phyloP scores from a whole-genome alignment of 2,113 vertebrate genomes.

The Pelmatolapia mariae region DNA sequence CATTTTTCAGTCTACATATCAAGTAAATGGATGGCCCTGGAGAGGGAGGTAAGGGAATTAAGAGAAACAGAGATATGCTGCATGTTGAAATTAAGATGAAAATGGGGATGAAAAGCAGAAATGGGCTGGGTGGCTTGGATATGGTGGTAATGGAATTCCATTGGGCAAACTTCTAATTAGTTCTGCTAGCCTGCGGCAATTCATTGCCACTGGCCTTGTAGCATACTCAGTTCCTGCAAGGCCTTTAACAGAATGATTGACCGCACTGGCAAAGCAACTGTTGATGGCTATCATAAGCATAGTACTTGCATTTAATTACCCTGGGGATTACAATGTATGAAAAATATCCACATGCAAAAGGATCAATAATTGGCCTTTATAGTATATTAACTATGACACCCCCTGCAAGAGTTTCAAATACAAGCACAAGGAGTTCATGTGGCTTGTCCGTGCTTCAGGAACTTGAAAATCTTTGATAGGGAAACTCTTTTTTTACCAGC shows the following conservation, averaged over 20 bases:
- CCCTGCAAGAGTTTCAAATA: constrained; percentile 6
- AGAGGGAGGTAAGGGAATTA: constrained; percentile 50
- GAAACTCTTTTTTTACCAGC: background rate
- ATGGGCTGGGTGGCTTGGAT: constrained; percentile 48
- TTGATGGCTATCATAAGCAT: constrained; percentile 68
- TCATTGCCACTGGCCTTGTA: constrained; percentile 58
- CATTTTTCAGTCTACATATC: constrained; percentile 50
- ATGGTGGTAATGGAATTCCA: constrained; percentile 65
- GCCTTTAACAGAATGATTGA: constrained; percentile 71
- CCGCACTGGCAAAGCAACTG: constrained; percentile 52
- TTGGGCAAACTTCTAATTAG: constrained; percentile 76
- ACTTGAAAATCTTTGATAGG: constrained; percentile 5
- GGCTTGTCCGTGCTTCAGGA: background rate
- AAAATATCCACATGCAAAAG: constrained; percentile 63
- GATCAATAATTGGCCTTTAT: constrained; percentile 69
- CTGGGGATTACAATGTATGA: constrained; percentile 64
- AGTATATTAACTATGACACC: constrained; percentile 47
- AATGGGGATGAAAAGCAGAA: constrained; percentile 51
- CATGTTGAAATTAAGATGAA: constrained; percentile 54
- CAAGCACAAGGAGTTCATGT: background rate
- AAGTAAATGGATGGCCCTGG: constrained; percentile 41
- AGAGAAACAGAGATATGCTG: constrained; percentile 47
- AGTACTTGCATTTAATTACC: constrained; percentile 69
- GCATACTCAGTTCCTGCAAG: constrained; percentile 61
- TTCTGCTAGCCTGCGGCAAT: constrained; percentile 63